phyloP scores from a whole-genome alignment of 2,797 vertebrate genomes.

The Tapera naevia region DNA sequence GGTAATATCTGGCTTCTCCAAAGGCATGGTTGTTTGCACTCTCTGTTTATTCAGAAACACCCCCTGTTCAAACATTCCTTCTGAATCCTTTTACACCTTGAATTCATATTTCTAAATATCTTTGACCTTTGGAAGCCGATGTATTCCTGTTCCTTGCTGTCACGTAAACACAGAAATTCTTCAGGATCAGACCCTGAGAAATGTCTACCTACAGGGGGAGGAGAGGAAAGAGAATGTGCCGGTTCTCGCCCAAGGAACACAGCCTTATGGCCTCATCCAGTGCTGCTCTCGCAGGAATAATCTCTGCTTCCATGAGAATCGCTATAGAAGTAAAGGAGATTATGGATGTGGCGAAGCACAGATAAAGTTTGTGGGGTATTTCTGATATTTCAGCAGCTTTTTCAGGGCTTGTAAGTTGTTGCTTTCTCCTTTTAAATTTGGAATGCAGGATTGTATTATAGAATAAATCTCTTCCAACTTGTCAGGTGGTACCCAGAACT shows the following conservation, averaged over 20 bases:
- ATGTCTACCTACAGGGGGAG: conserved; percentile 50
- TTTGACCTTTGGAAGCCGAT: conserved; percentile 12
- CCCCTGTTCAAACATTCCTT: not conserved
- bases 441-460: not conserved
- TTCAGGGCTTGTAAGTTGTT: not conserved
- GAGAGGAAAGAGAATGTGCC: not conserved
- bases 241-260: not conserved
- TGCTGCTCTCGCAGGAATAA: not conserved
- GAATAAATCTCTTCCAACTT: not conserved
- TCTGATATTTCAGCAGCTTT: not conserved
- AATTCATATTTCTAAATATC: not conserved
- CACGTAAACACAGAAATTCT: not conserved
- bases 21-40: not conserved
- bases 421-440: not conserved
- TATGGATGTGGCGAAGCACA: not conserved
- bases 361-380: conserved; percentile 9
- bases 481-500: not conserved
- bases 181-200: conserved; percentile 18
- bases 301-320: not conserved
- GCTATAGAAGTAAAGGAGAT: not conserved
- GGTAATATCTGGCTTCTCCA: not conserved
- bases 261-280: conserved; percentile 21
- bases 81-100: not conserved
- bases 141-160: not conserved
- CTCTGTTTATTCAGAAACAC: not conserved